A percentile compares a stretch with the other conserved stretches of the same genome.
These are phyloP conservation scores for Harlomillsia oculata DNA, from an alignment of 1,140 invertebrate genomes.

Conservation along the genomic window DNA sequence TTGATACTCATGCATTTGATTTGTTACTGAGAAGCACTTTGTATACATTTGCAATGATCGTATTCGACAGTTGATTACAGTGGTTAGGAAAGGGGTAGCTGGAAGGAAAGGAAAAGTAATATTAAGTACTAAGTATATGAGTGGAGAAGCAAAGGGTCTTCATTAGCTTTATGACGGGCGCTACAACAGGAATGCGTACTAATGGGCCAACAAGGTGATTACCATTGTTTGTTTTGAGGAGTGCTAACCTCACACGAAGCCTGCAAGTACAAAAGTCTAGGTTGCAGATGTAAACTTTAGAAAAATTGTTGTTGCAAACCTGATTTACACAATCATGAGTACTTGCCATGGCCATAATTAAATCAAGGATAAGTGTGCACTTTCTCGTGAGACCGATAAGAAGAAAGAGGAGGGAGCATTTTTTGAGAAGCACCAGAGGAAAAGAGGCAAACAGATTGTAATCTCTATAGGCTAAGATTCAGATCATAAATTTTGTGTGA, in stretches of 20 bases:
- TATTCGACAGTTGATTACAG: no score
- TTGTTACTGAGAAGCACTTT: no score
- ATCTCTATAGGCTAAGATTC: slow-evolving; percentile 13
- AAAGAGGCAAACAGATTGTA: not conserved
- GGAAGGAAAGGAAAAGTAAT: no score
- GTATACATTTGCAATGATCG: no score
- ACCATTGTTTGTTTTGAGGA: slow-evolving; percentile 13
- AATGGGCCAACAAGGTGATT: slow-evolving; percentile 9
- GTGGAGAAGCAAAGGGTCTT: no score
- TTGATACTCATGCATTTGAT: no score
- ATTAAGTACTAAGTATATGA: no score
- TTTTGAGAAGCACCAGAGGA: not conserved
- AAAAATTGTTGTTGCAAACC: slow-evolving; percentile 14
- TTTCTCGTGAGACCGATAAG: no score
- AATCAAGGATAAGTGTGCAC: slow-evolving; percentile 8
- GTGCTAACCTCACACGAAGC: slow-evolving; percentile 13
- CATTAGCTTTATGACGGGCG: no score
- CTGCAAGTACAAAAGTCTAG: not conserved
- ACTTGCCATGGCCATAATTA: slow-evolving; percentile 16
- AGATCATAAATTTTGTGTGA: slow-evolving; percentile 20
- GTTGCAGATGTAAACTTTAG: not conserved
- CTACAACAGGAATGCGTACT: slow-evolving; percentile 5
- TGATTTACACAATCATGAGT: slow-evolving; percentile 9
- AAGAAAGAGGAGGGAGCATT: no score
- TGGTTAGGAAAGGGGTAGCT: no score